Conservation (phyloP, 2,888 invertebrate genomes). For the Epirrhoe alternata region DNA sequence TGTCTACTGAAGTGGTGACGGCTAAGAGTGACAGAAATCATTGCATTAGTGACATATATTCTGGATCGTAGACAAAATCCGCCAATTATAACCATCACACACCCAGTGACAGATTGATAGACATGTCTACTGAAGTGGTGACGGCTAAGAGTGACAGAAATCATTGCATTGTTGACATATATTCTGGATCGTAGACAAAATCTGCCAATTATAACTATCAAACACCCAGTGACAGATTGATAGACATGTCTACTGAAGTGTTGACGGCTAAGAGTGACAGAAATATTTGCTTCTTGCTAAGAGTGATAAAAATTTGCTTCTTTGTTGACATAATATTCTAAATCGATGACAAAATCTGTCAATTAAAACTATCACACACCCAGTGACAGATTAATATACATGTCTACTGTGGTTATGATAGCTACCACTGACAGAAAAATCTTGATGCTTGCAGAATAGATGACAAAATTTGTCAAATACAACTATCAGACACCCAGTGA, state of each 20-base stretch:
- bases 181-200: background rate
- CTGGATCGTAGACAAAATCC: constrained; percentile 10
- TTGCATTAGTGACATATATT: background rate
- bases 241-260: constrained; percentile 31
- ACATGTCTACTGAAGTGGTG: constrained; percentile 31
- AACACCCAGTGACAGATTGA: constrained; percentile 42
- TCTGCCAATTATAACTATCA: constrained; percentile 12
- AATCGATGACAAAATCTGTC: constrained; percentile 8
- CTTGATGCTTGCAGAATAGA: background rate
- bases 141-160: constrained; percentile 13
- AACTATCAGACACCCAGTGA: constrained; percentile 39
- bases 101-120: constrained; percentile 44
- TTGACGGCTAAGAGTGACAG: background rate
- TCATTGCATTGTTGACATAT: background rate
- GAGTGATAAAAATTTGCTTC: constrained; percentile 15
- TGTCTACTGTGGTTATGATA: constrained; percentile 32
- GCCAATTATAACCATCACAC: constrained; percentile 17
- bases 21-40: constrained; percentile 14
- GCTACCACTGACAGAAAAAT: constrained; percentile 1
- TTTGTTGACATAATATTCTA: background rate
- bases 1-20: constrained; percentile 39
- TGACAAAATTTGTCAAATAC: constrained; percentile 1
- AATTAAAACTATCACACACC: constrained; percentile 24
- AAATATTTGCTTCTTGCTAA: background rate
- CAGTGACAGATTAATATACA: constrained; percentile 35